phyloP scores from a whole-genome alignment of 2,797 vertebrate genomes.

The Galagoides demidoff region DNA sequence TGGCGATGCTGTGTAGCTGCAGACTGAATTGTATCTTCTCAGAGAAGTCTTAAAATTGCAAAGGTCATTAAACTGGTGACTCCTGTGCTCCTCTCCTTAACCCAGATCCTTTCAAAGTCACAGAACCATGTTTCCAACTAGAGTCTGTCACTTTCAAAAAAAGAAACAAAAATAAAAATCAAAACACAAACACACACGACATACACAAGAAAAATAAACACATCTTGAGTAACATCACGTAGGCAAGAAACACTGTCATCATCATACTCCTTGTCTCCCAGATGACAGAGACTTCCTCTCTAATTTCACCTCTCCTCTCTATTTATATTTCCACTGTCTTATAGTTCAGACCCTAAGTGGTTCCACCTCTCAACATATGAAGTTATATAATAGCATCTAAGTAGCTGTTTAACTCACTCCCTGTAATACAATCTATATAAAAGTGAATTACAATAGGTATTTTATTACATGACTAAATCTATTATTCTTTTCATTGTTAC shows the following conservation, averaged over 20 bases:
- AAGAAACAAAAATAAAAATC: background rate
- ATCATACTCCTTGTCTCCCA: background rate
- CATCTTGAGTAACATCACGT: background rate
- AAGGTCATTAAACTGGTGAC: background rate
- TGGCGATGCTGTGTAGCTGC: background rate
- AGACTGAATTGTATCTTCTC: background rate
- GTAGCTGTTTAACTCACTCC: background rate
- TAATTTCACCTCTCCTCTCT: background rate
- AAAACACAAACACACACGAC: background rate
- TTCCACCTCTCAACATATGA: background rate
- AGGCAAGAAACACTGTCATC: background rate
- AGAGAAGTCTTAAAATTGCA: slow-evolving; percentile 29
- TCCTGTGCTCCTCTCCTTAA: background rate
- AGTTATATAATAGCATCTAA: background rate
- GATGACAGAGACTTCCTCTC: background rate
- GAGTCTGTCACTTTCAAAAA: slow-evolving; percentile 32
- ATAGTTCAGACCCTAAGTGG: background rate
- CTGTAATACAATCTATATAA: slow-evolving; percentile 18
- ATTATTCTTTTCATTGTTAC: background rate
- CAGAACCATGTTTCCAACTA: background rate
- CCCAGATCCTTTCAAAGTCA: slow-evolving; percentile 4
- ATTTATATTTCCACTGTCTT: background rate
- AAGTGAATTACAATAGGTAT: slow-evolving; percentile 28
- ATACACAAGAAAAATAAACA: background rate
- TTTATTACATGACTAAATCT: slow-evolving; percentile 4